These are phyloP conservation scores for Alosa sapidissima DNA, from an alignment of 2,797 vertebrate species.

Conservation along the genomic window DNA sequence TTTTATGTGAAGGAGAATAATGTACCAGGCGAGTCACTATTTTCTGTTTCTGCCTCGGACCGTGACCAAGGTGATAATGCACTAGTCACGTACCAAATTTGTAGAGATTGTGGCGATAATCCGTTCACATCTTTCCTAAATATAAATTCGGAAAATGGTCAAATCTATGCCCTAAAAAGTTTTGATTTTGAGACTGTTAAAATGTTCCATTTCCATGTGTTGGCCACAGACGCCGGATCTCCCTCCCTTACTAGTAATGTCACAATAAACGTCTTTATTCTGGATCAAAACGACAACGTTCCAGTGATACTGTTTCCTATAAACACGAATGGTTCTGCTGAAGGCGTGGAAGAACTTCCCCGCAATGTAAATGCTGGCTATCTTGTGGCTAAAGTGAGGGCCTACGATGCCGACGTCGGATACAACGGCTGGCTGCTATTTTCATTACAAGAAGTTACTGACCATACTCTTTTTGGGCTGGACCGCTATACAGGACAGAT, in stretches of 20 bases:
- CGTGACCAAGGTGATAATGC: conserved; percentile 62
- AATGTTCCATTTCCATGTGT: conserved; percentile 72
- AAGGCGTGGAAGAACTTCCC: conserved; percentile 62
- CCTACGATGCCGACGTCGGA: conserved; percentile 64
- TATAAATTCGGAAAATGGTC: conserved; percentile 73
- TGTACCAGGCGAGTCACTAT: conserved; percentile 53
- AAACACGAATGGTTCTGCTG: conserved; percentile 61
- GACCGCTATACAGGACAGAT: conserved; percentile 58
- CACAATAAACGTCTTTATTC: conserved; percentile 76
- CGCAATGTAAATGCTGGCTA: conserved; percentile 61
- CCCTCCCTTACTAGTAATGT: conserved; percentile 72
- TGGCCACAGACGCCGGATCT: conserved; percentile 71
- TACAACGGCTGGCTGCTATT: conserved; percentile 66
- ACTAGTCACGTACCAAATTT: conserved; percentile 61
- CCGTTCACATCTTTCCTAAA: conserved; percentile 58
- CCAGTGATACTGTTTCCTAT: conserved; percentile 68
- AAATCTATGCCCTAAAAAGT: conserved; percentile 76
- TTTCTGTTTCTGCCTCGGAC: conserved; percentile 64
- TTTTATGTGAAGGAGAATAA: conserved; percentile 72
- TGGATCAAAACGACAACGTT: conserved; percentile 81
- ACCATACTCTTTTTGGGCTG: conserved; percentile 55
- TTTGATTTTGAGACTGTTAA: conserved; percentile 78
- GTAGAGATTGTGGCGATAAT: conserved; percentile 48
- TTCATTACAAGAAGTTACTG: conserved; percentile 55
- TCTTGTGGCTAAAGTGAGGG: conserved; percentile 63